phyloP scores from a whole-genome alignment of 2,113 vertebrate genomes.

The Pelecanus crispus region DNA sequence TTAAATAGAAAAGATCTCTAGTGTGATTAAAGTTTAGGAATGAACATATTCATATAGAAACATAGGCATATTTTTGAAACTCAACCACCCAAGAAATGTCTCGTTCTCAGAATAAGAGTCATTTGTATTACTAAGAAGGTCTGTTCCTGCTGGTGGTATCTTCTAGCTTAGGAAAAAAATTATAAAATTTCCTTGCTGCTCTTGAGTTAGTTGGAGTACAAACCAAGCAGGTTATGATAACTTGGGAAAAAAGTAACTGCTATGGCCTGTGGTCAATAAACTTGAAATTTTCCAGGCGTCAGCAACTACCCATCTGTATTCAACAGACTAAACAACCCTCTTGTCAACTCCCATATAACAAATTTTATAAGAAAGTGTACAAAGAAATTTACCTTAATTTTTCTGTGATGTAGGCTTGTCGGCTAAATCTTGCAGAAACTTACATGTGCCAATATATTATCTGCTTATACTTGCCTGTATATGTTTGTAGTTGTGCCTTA shows the following conservation, averaged over 20 bases:
- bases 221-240: not conserved
- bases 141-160: not conserved
- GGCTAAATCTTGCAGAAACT: not conserved
- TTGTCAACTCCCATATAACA: not conserved
- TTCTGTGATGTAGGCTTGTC: not conserved
- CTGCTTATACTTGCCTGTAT: not conserved
- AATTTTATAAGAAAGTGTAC: not conserved
- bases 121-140: not conserved
- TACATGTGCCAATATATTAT: not conserved
- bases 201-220: not conserved
- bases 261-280: not conserved
- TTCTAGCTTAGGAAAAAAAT: not conserved
- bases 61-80: not conserved
- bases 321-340: not conserved
- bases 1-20: not conserved
- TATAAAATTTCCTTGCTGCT: not conserved
- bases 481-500: not conserved
- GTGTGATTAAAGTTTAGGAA: not conserved
- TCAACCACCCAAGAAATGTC: not conserved
- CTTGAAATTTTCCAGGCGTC: not conserved
- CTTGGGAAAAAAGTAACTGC: not conserved
- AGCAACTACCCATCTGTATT: not conserved
- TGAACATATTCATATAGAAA: not conserved
- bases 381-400: not conserved
- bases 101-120: not conserved